Evolutionary conservation across 2,113 vertebrate genomes (phyloP), one percentile per base, ranked within the genome.

Genomic region (Gallinago jamesoni): DNA sequence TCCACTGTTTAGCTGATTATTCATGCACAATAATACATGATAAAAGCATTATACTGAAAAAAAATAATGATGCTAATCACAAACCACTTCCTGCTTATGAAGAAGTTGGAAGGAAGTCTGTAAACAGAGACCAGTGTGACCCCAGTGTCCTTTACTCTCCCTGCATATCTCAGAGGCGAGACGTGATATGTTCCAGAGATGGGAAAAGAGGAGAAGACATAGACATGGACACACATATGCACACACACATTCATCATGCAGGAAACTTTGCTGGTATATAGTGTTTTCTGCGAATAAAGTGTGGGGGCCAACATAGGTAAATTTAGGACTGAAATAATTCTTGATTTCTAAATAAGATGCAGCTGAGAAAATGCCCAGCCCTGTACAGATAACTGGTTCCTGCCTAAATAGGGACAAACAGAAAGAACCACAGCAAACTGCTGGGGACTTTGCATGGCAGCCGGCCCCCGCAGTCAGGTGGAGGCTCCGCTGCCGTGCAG

Each of bases 371-470:
- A 74, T 48, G 28, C 31, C 17, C 47, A 59, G 20, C 5, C 35
- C 15, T 1, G 0, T 18, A 27, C 53, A 69, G 37, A 64, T 74
- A 79, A 39, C 0, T 0, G 5, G 25, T n/a, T 79, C 30, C 39
- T 88, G 28, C 17, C 45, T 80, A 83, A 74, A 69, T 1, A 50
- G 70, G 45, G 50, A 67, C 1, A 17, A 90, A 52, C 15, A 78
- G 60, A 84, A 90, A 64, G 0, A 23, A 56, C 12, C 10, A 66
- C 3, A 2, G 25, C 63, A 77, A 68, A 83, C 33, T 39, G 39
- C 21, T 39, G 50, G 62, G 59, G 30, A 27, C 64, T 88, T 53
- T 0, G 7, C 0, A 0, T 25, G 35, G 30, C 68, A 76, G 47
- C 39, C 2, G 1, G 24, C 28, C 79, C 18, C 60, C 0, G 2